A percentile compares a stretch with the other conserved stretches of the same genome.
Conservation (phyloP, 2,888 invertebrate species). For the Desoria tigrina region DNA sequence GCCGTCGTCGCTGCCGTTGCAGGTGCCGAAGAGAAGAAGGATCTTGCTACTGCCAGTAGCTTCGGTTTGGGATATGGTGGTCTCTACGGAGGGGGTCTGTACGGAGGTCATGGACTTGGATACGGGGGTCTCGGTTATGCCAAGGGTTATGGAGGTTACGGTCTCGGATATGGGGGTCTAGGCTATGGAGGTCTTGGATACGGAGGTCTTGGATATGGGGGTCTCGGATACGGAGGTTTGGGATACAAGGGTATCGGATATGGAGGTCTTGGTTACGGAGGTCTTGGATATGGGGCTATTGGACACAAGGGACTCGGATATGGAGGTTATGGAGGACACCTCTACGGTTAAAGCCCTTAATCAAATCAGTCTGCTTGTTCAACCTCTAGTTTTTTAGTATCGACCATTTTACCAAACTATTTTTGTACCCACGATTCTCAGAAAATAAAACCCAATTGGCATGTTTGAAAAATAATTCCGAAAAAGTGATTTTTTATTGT, state of each 20-base stretch:
- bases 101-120: slow-evolving; percentile 11
- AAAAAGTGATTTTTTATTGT: background rate
- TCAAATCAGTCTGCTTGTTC: no score
- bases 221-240: slow-evolving; percentile 2
- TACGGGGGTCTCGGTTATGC: slow-evolving; percentile 12
- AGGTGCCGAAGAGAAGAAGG: background rate
- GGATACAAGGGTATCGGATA: no score
- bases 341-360: no score
- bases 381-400: no score
- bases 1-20: background rate
- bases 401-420: no score
- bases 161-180: background rate
- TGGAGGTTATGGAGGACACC: no score
- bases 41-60: slow-evolving; percentile 8
- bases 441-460: no score
- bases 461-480: background rate
- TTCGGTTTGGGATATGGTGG: slow-evolving; percentile 11
- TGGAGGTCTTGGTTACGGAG: no score
- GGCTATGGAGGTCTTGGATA: slow-evolving; percentile 4
- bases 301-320: no score
- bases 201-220: background rate
- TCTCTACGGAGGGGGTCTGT: slow-evolving; percentile 1
- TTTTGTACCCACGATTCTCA: no score
- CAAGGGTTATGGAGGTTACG: slow-evolving; percentile 14
- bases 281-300: no score